phyloP scores from a whole-genome alignment of 1,140 invertebrate species.

The Nomia melanderi region DNA sequence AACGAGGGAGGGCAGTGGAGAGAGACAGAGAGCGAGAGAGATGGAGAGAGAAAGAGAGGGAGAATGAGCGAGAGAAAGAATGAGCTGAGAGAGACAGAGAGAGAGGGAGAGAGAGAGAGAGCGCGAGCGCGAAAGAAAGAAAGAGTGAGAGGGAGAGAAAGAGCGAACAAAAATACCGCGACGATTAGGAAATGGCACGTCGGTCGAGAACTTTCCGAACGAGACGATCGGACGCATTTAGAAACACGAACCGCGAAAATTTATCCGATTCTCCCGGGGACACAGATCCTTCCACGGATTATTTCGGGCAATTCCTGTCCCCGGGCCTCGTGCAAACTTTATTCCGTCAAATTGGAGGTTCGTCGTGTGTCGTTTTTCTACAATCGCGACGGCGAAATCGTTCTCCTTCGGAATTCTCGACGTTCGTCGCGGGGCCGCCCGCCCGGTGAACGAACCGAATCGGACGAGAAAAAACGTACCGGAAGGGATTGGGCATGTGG shows the following conservation, averaged over 20 bases:
- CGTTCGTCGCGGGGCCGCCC: neutral
- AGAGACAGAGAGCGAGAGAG: neutral
- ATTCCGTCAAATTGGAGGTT: too few species aligned
- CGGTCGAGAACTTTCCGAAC: constrained; percentile 53
- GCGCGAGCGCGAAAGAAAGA: neutral
- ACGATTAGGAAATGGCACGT: constrained; percentile 37
- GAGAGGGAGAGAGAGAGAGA: constrained; percentile 5
- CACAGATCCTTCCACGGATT: too few species aligned
- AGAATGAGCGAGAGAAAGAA: constrained; percentile 2
- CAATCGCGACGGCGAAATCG: too few species aligned
- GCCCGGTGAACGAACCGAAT: neutral
- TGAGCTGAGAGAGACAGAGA: constrained; percentile 8
- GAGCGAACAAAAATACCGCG: constrained; percentile 32
- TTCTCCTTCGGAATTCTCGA: constrained; percentile 56
- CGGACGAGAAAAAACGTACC: neutral
- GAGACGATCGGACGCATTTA: constrained; percentile 53
- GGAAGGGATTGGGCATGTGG: constrained; percentile 25
- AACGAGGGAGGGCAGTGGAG: neutral
- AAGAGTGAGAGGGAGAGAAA: constrained; percentile 13
- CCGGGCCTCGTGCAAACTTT: too few species aligned
- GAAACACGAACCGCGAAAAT: constrained; percentile 39
- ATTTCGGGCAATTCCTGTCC: too few species aligned
- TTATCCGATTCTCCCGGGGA: neutral
- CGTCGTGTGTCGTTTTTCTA: too few species aligned
- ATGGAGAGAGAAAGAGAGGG: constrained; percentile 4